These are phyloP conservation scores for Strix aluco DNA, from an alignment of 2,113 vertebrate species.

Conservation along the genomic window DNA sequence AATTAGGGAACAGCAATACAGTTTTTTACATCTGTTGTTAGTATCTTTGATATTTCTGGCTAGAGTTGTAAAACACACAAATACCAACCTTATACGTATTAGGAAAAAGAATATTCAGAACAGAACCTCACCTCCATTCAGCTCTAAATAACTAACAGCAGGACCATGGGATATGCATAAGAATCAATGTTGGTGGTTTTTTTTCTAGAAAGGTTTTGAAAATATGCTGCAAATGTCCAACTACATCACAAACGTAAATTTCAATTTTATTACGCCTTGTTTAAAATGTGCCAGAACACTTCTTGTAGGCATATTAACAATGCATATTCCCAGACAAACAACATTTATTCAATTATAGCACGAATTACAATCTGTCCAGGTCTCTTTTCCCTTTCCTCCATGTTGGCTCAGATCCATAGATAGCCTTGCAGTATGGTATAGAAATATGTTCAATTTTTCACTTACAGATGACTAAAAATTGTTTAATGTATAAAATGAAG, in stretches of 20 bases:
- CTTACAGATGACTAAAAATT: not conserved
- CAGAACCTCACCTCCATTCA: not conserved
- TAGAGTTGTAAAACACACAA: not conserved
- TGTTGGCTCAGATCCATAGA: rapidly evolving
- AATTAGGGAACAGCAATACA: not conserved
- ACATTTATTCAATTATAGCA: not conserved
- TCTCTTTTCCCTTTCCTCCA: not conserved
- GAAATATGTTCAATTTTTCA: not conserved
- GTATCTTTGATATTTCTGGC: not conserved
- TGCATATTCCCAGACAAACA: not conserved
- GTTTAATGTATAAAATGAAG: not conserved
- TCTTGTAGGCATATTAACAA: not conserved
- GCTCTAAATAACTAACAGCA: not conserved
- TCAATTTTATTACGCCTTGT: not conserved
- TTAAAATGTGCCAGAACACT: not conserved
- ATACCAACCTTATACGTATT: not conserved
- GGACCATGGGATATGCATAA: not conserved
- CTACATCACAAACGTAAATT: not conserved
- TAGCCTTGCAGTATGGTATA: not conserved
- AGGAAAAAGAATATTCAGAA: conserved; percentile 17
- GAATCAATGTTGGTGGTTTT: not conserved
- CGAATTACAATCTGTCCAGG: not conserved
- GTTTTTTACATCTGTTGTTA: not conserved
- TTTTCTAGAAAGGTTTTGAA: not conserved
- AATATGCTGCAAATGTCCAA: not conserved